phyloP scores from a whole-genome alignment of 2,888 invertebrate genomes.

The Perithous albicinctus region DNA sequence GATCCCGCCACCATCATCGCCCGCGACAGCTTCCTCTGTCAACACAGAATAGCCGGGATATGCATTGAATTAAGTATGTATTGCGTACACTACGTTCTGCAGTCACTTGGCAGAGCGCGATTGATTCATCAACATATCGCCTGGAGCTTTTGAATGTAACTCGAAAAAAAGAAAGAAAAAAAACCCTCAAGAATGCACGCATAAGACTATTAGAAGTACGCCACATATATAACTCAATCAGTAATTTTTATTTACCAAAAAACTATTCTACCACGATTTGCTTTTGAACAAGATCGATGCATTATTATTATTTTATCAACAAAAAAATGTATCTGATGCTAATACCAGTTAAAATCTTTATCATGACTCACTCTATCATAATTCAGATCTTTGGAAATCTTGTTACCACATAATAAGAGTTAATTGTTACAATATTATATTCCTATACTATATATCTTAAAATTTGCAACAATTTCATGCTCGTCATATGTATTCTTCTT shows the following conservation, averaged over 20 bases:
- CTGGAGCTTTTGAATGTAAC: conserved; percentile 3
- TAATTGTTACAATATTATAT: too few species aligned
- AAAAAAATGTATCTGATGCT: too few species aligned
- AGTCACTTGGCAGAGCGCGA: not conserved
- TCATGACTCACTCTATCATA: too few species aligned
- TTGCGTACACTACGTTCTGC: conserved; percentile 5
- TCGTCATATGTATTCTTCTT: too few species aligned
- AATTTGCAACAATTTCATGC: too few species aligned
- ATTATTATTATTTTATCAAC: not conserved
- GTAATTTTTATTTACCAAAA: not conserved
- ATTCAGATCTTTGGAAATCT: too few species aligned
- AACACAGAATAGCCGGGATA: conserved; percentile 79
- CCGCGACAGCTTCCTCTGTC: conserved; percentile 81
- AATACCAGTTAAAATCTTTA: too few species aligned
- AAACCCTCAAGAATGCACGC: not conserved
- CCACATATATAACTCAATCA: not conserved
- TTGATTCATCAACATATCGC: conserved; percentile 23
- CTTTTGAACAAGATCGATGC: not conserved
- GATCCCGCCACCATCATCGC: conserved; percentile 72
- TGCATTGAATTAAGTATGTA: conserved; percentile 36
- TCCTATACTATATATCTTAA: too few species aligned
- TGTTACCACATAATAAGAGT: too few species aligned
- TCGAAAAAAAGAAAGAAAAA: not conserved
- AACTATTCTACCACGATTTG: not conserved
- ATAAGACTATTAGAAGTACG: not conserved